Base-by-base conservation (phyloP, 2,888 invertebrate genomes). In the Leptinotarsa tumamoca region DNA sequence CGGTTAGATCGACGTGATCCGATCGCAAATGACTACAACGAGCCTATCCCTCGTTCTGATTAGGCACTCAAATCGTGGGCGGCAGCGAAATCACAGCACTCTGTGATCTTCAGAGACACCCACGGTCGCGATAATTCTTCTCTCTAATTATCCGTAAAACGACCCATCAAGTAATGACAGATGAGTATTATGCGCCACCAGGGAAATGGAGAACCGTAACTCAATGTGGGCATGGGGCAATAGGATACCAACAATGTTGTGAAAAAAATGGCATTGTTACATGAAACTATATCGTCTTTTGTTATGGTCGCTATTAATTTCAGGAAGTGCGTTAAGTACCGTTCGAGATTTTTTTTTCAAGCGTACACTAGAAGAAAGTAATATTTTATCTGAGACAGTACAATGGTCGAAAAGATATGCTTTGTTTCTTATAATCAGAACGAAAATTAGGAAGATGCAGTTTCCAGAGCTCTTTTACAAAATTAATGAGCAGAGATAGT, bases 61-160 rank as follows among this genome's bases (percentile, higher is more conserved):
- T 63, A 63, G 63, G 63, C 15, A 15, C 13, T 61, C 61, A 15
- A 15, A 27, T 63, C 67, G 78, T 78, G 70, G 76, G 78, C 70
- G 77, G 67, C 74, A 58, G 70, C 67, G 71, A 74, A 79, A 74
- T 70, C 66, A 68, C 74, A 63, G 70, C 66, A 67, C 71, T 75
- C 79, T 72, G 68, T 74, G 75, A 79, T 79, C 74, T 74, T 72
- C 68, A 17, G 54, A 72, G 72, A 75, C 77, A 74, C 79, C 77
- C 75, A 79, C 77, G 54, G 54, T 49, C 56, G 67, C 72, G 70
- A 69, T 75, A 72, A 71, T 75, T 72, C 70, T 56, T 70, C 73
- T 71, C 75, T 77, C 71, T 77, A 77, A 79, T 77, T 75, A 75
- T 72, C 77, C 77, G 68, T 71, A 67, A 74, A 78, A 73, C 74